Evolutionary conservation across 2,113 vertebrate species (phyloP).

Genomic region (Neotoma lepida): DNA sequence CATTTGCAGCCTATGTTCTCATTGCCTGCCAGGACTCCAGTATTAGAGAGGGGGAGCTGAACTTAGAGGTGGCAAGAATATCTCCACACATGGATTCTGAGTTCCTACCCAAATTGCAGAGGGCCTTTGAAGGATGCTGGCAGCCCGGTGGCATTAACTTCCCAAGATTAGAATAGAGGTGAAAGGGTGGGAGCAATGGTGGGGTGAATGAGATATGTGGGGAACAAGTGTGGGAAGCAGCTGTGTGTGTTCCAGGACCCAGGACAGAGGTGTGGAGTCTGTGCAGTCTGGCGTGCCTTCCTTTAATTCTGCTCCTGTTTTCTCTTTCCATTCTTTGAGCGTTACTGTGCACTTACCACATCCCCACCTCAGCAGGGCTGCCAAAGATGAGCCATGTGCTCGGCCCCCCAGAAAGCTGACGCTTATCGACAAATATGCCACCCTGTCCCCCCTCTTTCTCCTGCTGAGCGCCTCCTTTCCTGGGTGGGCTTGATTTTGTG

Average conservation of each 20-base stretch:
- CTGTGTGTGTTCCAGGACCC: not conserved
- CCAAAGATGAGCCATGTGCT: slow-evolving; percentile 77
- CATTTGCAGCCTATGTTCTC: slow-evolving; percentile 69
- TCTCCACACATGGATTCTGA: slow-evolving; percentile 51
- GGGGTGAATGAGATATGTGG: not conserved
- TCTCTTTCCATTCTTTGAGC: slow-evolving; percentile 62
- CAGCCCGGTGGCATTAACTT: not conserved
- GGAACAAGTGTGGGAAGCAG: not conserved
- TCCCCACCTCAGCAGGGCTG: slow-evolving; percentile 73
- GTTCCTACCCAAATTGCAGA: slow-evolving; percentile 54
- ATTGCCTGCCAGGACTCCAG: slow-evolving; percentile 62
- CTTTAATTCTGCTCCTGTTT: not conserved
- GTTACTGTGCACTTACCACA: slow-evolving; percentile 70
- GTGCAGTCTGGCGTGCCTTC: slow-evolving; percentile 34
- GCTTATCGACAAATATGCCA: slow-evolving; percentile 77
- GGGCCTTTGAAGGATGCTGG: slow-evolving; percentile 40
- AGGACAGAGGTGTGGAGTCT: not conserved
- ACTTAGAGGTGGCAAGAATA: slow-evolving; percentile 50
- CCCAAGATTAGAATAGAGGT: not conserved
- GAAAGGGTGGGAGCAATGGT: not conserved
- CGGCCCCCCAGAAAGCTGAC: slow-evolving; percentile 79
- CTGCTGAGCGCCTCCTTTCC: slow-evolving; percentile 80
- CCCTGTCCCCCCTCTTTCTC: slow-evolving; percentile 79
- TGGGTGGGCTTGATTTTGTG: slow-evolving; percentile 78
- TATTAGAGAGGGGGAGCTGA: slow-evolving; percentile 20